A percentile compares a stretch with the other conserved stretches of the same genome.
phyloP scores from a whole-genome alignment of 1,140 invertebrate species.

The Ladona fulva region DNA sequence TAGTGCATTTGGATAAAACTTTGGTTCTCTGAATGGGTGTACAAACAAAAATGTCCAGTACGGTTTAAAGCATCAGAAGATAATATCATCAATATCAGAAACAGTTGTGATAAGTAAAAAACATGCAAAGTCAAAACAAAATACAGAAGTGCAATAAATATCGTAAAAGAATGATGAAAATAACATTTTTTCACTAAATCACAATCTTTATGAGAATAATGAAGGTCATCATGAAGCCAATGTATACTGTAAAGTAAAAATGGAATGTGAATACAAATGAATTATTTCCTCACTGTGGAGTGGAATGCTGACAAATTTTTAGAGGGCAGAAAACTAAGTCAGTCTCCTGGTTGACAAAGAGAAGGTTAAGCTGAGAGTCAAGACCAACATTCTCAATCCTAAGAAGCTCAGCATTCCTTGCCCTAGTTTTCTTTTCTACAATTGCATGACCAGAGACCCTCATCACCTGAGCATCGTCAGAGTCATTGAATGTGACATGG shows the following conservation, averaged over 20 bases:
- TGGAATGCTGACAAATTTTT: constrained; percentile 19
- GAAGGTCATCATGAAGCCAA: too few species aligned
- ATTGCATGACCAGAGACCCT: constrained; percentile 54
- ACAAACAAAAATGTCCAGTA: too few species aligned
- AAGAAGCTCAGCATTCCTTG: constrained; percentile 40
- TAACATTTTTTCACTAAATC: too few species aligned
- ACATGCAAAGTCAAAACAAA: too few species aligned
- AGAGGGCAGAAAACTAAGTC: constrained; percentile 50
- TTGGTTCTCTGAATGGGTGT: too few species aligned
- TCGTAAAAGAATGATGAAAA: too few species aligned
- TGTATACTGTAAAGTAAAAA: background rate
- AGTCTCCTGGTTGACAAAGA: constrained; percentile 50
- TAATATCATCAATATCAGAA: too few species aligned
- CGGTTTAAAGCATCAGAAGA: too few species aligned
- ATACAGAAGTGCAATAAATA: too few species aligned
- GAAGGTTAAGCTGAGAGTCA: constrained; percentile 52
- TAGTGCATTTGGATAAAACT: too few species aligned
- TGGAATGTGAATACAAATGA: background rate
- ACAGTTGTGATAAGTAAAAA: too few species aligned
- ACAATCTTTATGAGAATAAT: too few species aligned
- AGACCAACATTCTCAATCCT: constrained; percentile 54
- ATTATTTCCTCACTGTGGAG: background rate
- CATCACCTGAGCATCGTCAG: constrained; percentile 49
- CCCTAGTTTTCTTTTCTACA: constrained; percentile 45
- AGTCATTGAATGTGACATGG: constrained; percentile 46